Evolutionary conservation across 2,113 vertebrate species (phyloP).

Genomic region (Grammomys surdaster): DNA sequence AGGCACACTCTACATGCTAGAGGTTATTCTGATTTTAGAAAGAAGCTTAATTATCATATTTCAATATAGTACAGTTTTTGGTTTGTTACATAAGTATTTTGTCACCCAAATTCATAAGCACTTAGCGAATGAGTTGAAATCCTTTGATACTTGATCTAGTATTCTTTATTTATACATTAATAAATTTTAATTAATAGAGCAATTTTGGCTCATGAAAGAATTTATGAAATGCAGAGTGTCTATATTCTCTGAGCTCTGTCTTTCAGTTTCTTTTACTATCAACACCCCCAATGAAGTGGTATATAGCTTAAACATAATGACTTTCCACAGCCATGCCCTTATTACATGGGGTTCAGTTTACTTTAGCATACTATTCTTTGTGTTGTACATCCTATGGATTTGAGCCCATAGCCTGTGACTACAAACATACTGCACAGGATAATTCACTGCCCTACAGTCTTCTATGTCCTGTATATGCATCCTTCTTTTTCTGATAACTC

Average conservation of each 20-base stretch:
- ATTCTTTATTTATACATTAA: not conserved
- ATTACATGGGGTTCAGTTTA: not conserved
- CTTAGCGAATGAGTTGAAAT: conserved; percentile 35
- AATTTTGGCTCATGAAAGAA: not conserved
- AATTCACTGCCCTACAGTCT: not conserved
- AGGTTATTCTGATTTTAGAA: not conserved
- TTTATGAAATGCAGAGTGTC: not conserved
- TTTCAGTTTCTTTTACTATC: not conserved
- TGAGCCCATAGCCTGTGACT: not conserved
- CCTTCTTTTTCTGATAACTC: not conserved
- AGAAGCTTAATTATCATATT: not conserved
- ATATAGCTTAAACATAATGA: not conserved
- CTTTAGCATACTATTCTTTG: not conserved
- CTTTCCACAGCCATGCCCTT: not conserved
- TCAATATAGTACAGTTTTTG: not conserved
- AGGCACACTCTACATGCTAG: not conserved
- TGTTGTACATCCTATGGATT: not conserved
- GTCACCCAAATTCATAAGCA: not conserved
- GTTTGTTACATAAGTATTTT: not conserved
- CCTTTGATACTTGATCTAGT: not conserved
- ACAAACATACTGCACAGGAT: not conserved
- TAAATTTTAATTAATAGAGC: not conserved
- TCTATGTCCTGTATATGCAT: not conserved
- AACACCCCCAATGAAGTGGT: not conserved
- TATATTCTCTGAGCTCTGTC: too few species aligned